Base-by-base conservation (phyloP, 2,797 vertebrate genomes). In the Sebastes hubbsi region DNA sequence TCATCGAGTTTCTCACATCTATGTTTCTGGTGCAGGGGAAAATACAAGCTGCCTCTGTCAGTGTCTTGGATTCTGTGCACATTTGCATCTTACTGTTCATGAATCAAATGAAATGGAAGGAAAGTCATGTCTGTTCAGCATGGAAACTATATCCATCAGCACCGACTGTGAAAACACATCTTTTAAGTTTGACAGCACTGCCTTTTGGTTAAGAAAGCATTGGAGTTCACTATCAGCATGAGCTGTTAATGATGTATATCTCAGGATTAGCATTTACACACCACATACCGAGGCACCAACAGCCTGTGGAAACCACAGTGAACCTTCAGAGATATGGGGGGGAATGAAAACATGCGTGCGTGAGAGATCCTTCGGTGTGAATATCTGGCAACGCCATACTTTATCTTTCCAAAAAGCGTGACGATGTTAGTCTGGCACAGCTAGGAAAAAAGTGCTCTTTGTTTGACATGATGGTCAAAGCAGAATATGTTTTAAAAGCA, bases 241-340 rank as follows among this genome's bases (percentile, higher is more conserved):
- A 66, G 32, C 60, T 85, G 68, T 81, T 84, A 78, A 85, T 82
- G 78, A 86, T 80, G 74, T 87, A 59, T 81, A 78, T 86, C 78
- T 77, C 49, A 30, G 65, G 77, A 88, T 89, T 82, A 73, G 66
- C 52, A 70, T 89, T 82, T 80, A 73, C 61, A 75, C 49, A 61
- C 54, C 70, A 80, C 88, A 91, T 90, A 75, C 78, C 84, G 1
- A 78, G 68, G 49, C 60, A 60, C 75, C 77, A 90, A 81, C 77
- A 77, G 89, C 52, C 82, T 81, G 80, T 83, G 72, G 90, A 92
- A 92, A 90, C 85, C 71, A 78, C 82, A 80, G 38, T 30, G 22
- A 80, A 58, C 66, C 54, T 62, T 75, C 65, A 36, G 52, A 78
- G 73, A 55, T n/a, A 60, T 38, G 11, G 9, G 65, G 61, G 42